phyloP scores from a whole-genome alignment of 1,140 invertebrate species.

The Xylocopa sonorina region DNA sequence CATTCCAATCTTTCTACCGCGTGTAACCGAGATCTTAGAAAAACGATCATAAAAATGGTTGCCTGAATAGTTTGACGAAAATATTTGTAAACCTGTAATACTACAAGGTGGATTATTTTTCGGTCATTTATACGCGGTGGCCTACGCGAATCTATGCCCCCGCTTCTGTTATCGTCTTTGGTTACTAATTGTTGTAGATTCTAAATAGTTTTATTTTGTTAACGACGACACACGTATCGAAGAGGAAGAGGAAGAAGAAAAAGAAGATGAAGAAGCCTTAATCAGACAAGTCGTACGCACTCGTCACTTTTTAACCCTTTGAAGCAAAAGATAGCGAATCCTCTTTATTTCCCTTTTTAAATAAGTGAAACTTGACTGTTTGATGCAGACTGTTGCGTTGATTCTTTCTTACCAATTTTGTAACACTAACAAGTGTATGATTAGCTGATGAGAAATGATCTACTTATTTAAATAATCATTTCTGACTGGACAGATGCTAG shows the following conservation, averaged over 20 bases:
- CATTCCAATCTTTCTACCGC: background rate
- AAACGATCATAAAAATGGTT: background rate
- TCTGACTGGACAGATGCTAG: too few species aligned
- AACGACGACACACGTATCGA: constrained; percentile 56
- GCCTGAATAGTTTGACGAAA: background rate
- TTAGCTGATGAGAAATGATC: too few species aligned
- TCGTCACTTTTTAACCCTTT: constrained; percentile 45
- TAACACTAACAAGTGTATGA: too few species aligned
- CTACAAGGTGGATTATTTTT: constrained; percentile 44
- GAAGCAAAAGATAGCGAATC: constrained; percentile 33
- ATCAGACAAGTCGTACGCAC: constrained; percentile 24
- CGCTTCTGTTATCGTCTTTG: constrained; percentile 75
- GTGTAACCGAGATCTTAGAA: background rate
- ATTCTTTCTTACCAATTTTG: too few species aligned
- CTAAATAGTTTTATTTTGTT: constrained; percentile 82
- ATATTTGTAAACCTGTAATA: background rate
- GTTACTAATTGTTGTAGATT: constrained; percentile 80
- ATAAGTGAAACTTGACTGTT: background rate
- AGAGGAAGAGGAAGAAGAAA: too few species aligned
- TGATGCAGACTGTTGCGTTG: too few species aligned
- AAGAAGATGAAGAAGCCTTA: constrained; percentile 11
- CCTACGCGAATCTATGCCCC: constrained; percentile 36
- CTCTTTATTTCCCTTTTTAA: background rate
- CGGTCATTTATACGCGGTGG: constrained; percentile 46
- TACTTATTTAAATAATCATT: too few species aligned